Base-by-base conservation (phyloP, 37 sponge, comb jelly and placozoan genomes). In the Axinella damicornis region DNA sequence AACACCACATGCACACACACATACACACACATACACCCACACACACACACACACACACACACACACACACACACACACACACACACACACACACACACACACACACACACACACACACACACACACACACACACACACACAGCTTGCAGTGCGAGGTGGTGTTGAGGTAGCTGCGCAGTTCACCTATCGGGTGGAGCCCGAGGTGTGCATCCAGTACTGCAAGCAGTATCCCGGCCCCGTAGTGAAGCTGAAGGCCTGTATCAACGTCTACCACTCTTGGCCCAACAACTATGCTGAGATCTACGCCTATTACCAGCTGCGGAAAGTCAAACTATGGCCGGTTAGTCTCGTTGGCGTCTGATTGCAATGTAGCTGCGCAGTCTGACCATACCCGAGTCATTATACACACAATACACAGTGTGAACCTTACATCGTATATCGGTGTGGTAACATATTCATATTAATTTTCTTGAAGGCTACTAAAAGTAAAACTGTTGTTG, bases 241-340 rank as follows among this genome's bases (percentile, higher is more conserved):
- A 5, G 25, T 46, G 25, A 37, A 39, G 39, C 46, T 46, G 46
- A 46, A 46, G 46, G 13, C 73, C 39, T 73, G 73, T 38, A 25
- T 73, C 41, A 37, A 37, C 52, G 21, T 73, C 1, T 39, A 73
- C 13, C 73, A 73, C n/a, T 36, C 40, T 13, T 73, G 46, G 25
- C 73, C 73, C 46, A 35, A 69, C 34, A 73, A 39, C 46, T 38
- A 73, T 73, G 73, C 46, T 38, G 18, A 73, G 52, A 73, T 73
- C 46, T 37, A 41, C 19, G 52, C 73, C 11, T 73, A 41, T 22
- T 40, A 40, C 6, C 73, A 73, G 53, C 38, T 69, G 21, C 21
- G 70, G 34, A 36, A 69, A 11, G 2, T 61, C 12, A 61, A 61
- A 14, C 4, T 56, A 15, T 56, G 15, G 15, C 57, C 57, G 18